phyloP scores from a whole-genome alignment of 2,888 invertebrate species.

The Andricus curvator region DNA sequence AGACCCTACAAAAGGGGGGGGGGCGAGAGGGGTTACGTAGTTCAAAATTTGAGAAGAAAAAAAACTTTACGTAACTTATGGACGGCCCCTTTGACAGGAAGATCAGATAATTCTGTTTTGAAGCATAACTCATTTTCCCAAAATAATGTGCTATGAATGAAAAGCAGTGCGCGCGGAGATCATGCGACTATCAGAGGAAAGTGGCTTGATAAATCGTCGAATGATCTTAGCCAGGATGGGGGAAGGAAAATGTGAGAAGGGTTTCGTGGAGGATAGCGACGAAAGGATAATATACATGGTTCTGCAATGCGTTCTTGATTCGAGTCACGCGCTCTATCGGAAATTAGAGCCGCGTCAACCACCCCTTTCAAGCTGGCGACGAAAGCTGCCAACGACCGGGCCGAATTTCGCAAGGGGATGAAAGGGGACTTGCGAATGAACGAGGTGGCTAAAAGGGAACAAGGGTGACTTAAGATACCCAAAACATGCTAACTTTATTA shows the following conservation, averaged over 20 bases:
- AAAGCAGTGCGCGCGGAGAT: neutral
- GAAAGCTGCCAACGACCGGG: constrained; percentile 46
- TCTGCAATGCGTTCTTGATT: constrained; percentile 57
- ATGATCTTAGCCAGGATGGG: constrained; percentile 14
- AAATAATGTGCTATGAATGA: constrained; percentile 22
- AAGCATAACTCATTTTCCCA: constrained; percentile 6
- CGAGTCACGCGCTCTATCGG: constrained; percentile 76
- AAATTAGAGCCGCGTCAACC: constrained; percentile 74
- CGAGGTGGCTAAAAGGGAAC: constrained; percentile 6
- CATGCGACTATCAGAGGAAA: constrained; percentile 23
- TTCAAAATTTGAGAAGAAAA: no score
- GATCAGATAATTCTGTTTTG: neutral
- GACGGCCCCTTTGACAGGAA: neutral
- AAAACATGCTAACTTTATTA: constrained; percentile 14
- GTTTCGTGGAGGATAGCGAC: neutral
- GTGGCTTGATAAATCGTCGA: constrained; percentile 48
- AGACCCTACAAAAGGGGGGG: no score
- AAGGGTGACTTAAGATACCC: constrained; percentile 25
- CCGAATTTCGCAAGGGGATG: constrained; percentile 33
- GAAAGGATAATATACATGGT: constrained; percentile 22
- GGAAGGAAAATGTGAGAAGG: constrained; percentile 14
- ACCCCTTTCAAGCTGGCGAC: constrained; percentile 42
- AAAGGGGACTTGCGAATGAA: constrained; percentile 38
- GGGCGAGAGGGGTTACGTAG: rapidly evolving
- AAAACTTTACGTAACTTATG: no score